Conservation (phyloP, 2,888 invertebrate genomes). For the Hypena proboscidalis region DNA sequence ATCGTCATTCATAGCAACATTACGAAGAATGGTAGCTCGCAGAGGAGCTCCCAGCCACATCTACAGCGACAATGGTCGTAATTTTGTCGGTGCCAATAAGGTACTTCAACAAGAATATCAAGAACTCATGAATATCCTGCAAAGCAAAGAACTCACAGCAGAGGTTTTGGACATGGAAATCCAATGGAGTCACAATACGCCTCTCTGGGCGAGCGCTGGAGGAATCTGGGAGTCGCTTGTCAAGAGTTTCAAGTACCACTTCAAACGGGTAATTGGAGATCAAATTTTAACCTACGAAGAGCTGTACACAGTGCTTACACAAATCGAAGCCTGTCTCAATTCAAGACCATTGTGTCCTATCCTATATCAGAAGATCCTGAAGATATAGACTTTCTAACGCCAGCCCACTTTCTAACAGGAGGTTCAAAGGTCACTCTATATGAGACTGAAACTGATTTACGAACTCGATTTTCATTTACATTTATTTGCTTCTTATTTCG, state of each 20-base stretch:
- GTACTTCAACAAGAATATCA: slow-evolving; percentile 4
- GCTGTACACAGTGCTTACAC: neutral
- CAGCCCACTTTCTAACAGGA: too few relatives aligned
- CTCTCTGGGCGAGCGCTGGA: slow-evolving; percentile 9
- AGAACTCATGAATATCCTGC: too few relatives aligned
- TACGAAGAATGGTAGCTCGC: too few relatives aligned
- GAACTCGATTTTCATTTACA: too few relatives aligned
- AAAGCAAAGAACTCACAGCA: neutral
- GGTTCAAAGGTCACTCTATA: too few relatives aligned
- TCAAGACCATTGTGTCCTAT: slow-evolving; percentile 3
- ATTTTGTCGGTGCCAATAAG: slow-evolving; percentile 3
- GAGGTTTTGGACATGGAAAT: slow-evolving; percentile 3
- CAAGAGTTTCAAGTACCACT: slow-evolving; percentile 8
- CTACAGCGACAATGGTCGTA: slow-evolving; percentile 5
- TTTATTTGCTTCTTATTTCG: too few relatives aligned
- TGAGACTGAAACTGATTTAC: too few relatives aligned
- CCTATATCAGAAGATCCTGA: slow-evolving; percentile 3
- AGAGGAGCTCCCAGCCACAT: slow-evolving; percentile 1
- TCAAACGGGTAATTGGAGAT: slow-evolving; percentile 7
- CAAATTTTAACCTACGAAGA: too few relatives aligned
- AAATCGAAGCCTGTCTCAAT: neutral
- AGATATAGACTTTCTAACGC: neutral
- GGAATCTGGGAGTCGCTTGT: slow-evolving; percentile 10
- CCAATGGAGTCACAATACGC: too few relatives aligned
- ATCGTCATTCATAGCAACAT: slow-evolving; percentile 1